These are phyloP conservation scores for Phytoseiulus persimilis DNA, from an alignment of 2,888 invertebrate species.

Conservation along the genomic window DNA sequence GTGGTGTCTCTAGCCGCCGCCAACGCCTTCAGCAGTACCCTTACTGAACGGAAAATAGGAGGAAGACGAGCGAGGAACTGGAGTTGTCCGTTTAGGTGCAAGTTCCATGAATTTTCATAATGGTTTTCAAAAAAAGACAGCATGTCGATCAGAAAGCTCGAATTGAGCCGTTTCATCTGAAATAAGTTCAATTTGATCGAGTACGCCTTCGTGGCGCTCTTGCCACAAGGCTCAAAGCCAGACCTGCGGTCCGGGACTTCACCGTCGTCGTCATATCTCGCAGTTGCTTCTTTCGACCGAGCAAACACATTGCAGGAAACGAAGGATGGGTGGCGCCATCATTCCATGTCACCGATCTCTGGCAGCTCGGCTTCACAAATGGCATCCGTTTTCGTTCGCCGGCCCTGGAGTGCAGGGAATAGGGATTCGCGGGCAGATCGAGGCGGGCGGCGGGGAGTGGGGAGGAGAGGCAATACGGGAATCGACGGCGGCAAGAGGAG, in stretches of 20 bases:
- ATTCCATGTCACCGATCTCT: not conserved
- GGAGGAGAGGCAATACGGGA: not conserved
- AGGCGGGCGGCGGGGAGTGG: too few relatives aligned
- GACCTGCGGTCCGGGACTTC: not conserved
- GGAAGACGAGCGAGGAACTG: too few relatives aligned
- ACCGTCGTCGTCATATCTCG: not conserved
- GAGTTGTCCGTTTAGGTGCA: too few relatives aligned
- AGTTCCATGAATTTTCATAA: too few relatives aligned
- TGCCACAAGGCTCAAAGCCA: too few relatives aligned
- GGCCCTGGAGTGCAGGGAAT: not conserved
- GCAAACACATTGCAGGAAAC: slow-evolving; percentile 5
- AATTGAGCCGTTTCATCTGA: too few relatives aligned
- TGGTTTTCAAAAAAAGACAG: too few relatives aligned
- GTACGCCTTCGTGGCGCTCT: too few relatives aligned
- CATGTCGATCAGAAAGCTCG: too few relatives aligned
- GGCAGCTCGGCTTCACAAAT: not conserved
- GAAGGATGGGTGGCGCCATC: not conserved
- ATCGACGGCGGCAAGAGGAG: not conserved
- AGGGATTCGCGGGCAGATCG: not conserved
- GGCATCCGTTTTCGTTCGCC: not conserved
- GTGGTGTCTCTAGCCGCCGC: not conserved
- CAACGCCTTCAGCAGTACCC: not conserved
- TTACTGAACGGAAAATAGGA: not conserved
- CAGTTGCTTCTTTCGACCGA: not conserved
- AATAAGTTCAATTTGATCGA: too few relatives aligned